phyloP scores from a whole-genome alignment of 2,797 vertebrate species.

The Cyprinella venusta region DNA sequence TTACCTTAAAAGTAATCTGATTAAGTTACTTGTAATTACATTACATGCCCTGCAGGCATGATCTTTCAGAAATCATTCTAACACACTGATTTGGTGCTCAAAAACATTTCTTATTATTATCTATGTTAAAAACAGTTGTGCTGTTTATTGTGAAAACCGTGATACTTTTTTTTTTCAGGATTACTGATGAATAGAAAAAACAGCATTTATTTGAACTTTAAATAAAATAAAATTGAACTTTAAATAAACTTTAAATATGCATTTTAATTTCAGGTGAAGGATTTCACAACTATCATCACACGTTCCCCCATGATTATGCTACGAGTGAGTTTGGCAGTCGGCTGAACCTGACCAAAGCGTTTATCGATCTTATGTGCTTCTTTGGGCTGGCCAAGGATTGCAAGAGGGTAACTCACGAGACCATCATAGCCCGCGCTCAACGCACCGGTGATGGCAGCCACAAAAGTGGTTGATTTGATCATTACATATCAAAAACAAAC shows the following conservation, averaged over 20 bases:
- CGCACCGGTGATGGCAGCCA: slow-evolving; percentile 87
- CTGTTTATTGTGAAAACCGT: not conserved
- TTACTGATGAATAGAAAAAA: not conserved
- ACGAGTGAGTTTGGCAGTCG: slow-evolving; percentile 90
- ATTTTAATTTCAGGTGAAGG: slow-evolving; percentile 85
- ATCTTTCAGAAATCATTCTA: not conserved
- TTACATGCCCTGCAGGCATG: not conserved
- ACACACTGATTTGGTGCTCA: not conserved
- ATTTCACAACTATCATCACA: slow-evolving; percentile 97
- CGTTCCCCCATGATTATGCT: slow-evolving; percentile 92
- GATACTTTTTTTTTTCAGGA: not conserved
- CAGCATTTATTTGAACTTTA: slow-evolving; percentile 13
- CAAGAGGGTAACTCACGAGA: slow-evolving; percentile 84
- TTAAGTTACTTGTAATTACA: not conserved
- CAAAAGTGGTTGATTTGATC: slow-evolving; percentile 85
- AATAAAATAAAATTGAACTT: too few species aligned
- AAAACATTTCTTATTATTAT: not conserved
- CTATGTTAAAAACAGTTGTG: not conserved
- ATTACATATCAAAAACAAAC: slow-evolving; percentile 28
- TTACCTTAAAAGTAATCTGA: not conserved
- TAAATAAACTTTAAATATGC: not conserved
- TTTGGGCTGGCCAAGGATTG: slow-evolving; percentile 86
- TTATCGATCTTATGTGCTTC: slow-evolving; percentile 89
- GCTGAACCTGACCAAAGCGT: slow-evolving; percentile 89
- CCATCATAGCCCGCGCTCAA: slow-evolving; percentile 78